These are phyloP conservation scores for Heterocephalus glaber DNA, from an alignment of 2,113 vertebrate species.

Conservation along the genomic window DNA sequence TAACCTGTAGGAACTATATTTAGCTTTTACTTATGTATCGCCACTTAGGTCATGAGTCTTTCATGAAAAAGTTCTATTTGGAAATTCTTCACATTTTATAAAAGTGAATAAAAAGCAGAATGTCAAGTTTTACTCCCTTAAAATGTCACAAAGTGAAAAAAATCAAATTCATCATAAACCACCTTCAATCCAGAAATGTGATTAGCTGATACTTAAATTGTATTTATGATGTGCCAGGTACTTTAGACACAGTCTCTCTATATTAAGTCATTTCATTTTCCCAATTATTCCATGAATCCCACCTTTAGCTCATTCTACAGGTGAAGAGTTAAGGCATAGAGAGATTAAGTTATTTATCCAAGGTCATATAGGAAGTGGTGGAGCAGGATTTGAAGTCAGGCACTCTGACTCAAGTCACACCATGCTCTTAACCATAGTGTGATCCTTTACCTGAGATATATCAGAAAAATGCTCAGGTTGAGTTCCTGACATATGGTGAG, in stretches of 20 bases:
- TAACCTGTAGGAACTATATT: slow-evolving; percentile 44
- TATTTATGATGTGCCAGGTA: not conserved
- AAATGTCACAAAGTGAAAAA: slow-evolving; percentile 65
- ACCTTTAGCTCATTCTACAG: not conserved
- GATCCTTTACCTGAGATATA: not conserved
- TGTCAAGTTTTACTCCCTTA: slow-evolving; percentile 43
- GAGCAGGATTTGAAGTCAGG: not conserved
- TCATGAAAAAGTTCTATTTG: slow-evolving; percentile 59
- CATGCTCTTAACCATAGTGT: not conserved
- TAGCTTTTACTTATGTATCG: slow-evolving; percentile 59
- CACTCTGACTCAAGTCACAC: not conserved
- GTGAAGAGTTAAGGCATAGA: not conserved
- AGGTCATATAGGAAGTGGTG: not conserved
- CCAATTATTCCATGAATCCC: not conserved
- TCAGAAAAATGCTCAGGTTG: not conserved
- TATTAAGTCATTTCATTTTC: not conserved
- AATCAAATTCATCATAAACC: slow-evolving; percentile 20
- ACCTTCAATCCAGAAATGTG: not conserved
- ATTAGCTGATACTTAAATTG: not conserved
- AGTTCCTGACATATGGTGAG: not conserved
- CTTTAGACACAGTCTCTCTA: not conserved
- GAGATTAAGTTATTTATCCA: slow-evolving; percentile 11
- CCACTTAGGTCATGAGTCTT: slow-evolving; percentile 47
- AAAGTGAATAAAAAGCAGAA: slow-evolving; percentile 57
- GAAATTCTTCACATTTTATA: slow-evolving; percentile 70